Percentiles rank a stretch among this genome's conserved stretches.
Evolutionary conservation across 2,113 vertebrate genomes (phyloP).

Genomic region (Hippoglossus stenolepis): DNA sequence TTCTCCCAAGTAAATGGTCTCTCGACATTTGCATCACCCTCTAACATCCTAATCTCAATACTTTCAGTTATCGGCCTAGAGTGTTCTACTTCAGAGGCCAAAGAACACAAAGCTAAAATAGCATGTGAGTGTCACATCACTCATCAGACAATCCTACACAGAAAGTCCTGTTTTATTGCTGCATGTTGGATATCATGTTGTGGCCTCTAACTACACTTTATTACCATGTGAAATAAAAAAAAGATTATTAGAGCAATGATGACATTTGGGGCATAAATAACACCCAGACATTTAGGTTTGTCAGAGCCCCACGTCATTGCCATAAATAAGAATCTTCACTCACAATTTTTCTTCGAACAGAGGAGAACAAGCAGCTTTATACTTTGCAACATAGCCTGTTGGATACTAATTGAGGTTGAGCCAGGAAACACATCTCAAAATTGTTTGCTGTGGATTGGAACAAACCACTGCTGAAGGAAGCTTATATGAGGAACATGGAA

Average conservation of each 20-base stretch:
- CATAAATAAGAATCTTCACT: no score
- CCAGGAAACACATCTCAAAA: no score
- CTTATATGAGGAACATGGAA: no score
- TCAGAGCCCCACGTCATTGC: slow-evolving; percentile 22
- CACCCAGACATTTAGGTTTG: slow-evolving; percentile 40
- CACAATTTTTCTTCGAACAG: no score
- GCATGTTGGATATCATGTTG: no score
- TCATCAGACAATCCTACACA: slow-evolving; percentile 50
- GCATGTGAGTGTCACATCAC: slow-evolving; percentile 26
- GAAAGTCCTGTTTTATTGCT: slow-evolving; percentile 37
- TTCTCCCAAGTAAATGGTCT: slow-evolving; percentile 16
- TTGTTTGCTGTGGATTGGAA: no score
- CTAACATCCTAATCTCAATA: slow-evolving; percentile 37
- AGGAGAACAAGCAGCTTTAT: no score
- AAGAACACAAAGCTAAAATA: slow-evolving; percentile 46
- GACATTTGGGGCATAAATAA: slow-evolving; percentile 57
- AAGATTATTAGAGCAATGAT: slow-evolving; percentile 38
- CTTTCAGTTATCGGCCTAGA: slow-evolving; percentile 32
- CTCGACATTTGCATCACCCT: no score
- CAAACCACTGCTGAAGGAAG: no score
- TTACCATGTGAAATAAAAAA: slow-evolving; percentile 83
- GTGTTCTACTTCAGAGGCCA: slow-evolving; percentile 35
- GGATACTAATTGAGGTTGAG: no score
- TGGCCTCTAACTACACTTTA: slow-evolving; percentile 74
- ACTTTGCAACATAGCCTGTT: no score